These are phyloP conservation scores for Pachyseris speciosa DNA, from an alignment of 64 coral and sea anemone genomes.

Conservation along the genomic window DNA sequence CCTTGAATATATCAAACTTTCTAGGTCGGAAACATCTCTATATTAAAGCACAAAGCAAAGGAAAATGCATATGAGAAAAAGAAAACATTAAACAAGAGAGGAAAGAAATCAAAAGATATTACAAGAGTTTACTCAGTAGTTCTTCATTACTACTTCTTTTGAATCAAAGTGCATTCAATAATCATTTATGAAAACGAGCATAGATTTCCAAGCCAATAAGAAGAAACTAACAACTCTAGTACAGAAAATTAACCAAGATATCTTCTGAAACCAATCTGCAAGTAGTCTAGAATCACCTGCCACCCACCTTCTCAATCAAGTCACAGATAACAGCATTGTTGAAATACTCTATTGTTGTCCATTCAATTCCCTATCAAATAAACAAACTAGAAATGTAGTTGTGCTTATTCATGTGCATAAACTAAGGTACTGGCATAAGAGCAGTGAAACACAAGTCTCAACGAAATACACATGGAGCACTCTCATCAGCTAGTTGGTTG, in stretches of 20 bases:
- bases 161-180: no score
- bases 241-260: no score
- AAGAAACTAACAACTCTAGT: neutral
- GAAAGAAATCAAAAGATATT: neutral
- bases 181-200: no score
- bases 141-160: no score
- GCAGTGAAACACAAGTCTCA: no score
- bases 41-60: neutral
- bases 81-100: neutral
- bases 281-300: no score
- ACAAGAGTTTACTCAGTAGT: no score
- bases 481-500: no score
- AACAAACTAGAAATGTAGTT: neutral
- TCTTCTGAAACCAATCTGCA: neutral
- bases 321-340: slow-evolving; percentile 98
- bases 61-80: neutral
- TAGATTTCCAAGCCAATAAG: neutral
- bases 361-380: slow-evolving; percentile 90
- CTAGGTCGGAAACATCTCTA: neutral
- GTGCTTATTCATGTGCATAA: no score
- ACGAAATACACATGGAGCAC: no score
- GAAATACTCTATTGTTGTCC: slow-evolving; percentile 95
- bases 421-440: no score
- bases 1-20: neutral
- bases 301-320: slow-evolving; percentile 90